Evolutionary conservation across 2,113 vertebrate species (phyloP).

Genomic region (Alethe castanea): DNA sequence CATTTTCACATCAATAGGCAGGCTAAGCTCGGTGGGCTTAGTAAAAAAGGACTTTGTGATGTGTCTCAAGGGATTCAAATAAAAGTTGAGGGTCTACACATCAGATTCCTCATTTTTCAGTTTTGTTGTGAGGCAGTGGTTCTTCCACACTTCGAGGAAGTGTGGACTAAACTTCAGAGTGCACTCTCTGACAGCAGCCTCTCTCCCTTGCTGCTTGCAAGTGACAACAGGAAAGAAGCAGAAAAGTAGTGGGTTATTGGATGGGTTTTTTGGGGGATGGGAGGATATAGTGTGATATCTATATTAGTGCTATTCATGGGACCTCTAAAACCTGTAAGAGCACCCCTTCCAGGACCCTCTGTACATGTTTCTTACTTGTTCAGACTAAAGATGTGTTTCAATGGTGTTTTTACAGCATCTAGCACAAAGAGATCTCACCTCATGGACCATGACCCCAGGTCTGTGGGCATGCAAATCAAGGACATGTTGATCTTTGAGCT

Average conservation of each 20-base stretch:
- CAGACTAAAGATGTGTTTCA: not conserved
- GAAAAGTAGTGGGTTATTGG: not conserved
- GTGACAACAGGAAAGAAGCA: not conserved
- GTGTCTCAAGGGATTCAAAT: not conserved
- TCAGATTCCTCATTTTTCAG: not conserved
- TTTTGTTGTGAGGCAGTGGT: not conserved
- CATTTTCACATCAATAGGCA: not conserved
- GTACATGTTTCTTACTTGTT: accelerated
- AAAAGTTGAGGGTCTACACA: too few relatives aligned
- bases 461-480: not conserved
- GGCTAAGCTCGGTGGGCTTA: not conserved
- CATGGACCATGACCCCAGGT: not conserved
- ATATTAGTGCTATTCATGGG: not conserved
- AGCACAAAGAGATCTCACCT: not conserved
- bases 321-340: not conserved
- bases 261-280: not conserved
- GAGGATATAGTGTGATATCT: not conserved
- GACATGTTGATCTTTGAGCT: not conserved
- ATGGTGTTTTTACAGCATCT: not conserved
- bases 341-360: not conserved
- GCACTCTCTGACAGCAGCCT: not conserved
- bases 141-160: not conserved
- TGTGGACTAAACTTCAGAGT: not conserved
- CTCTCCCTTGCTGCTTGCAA: not conserved
- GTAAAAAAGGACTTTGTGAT: not conserved